Evolutionary conservation across 2,113 vertebrate genomes (phyloP).

Genomic region (Phainopepla nitens): DNA sequence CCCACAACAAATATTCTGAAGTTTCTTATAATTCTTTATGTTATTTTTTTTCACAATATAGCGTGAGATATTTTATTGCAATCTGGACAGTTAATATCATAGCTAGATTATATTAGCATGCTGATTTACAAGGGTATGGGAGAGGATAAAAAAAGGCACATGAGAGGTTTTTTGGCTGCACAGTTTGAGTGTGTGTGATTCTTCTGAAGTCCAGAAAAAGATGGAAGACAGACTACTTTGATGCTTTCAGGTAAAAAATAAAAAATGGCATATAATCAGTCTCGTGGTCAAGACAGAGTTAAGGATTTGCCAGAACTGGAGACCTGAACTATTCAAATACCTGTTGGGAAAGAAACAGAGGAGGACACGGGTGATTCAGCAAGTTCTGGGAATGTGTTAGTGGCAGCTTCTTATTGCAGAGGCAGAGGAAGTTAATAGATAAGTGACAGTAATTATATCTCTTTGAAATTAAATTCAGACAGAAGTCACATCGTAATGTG

Average conservation of each 20-base stretch:
- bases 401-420: neutral
- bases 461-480: slow-evolving; percentile 1
- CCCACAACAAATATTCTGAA: neutral
- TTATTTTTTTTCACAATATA: neutral
- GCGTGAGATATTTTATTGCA: neutral
- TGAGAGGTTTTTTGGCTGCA: neutral
- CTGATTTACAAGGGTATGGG: neutral
- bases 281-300: neutral
- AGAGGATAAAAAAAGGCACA: neutral
- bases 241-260: neutral
- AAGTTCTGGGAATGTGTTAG: slow-evolving; percentile 14
- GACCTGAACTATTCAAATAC: neutral
- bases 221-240: neutral
- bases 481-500: neutral
- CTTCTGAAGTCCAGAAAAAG: neutral
- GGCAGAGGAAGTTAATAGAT: slow-evolving; percentile 9
- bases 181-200: neutral
- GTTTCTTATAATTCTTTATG: neutral
- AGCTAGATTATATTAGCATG: neutral
- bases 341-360: neutral
- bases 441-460: neutral
- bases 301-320: neutral
- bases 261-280: neutral
- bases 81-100: neutral
- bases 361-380: neutral